Conservation (phyloP, 2,888 invertebrate genomes). For the Epirrita christyi region DNA sequence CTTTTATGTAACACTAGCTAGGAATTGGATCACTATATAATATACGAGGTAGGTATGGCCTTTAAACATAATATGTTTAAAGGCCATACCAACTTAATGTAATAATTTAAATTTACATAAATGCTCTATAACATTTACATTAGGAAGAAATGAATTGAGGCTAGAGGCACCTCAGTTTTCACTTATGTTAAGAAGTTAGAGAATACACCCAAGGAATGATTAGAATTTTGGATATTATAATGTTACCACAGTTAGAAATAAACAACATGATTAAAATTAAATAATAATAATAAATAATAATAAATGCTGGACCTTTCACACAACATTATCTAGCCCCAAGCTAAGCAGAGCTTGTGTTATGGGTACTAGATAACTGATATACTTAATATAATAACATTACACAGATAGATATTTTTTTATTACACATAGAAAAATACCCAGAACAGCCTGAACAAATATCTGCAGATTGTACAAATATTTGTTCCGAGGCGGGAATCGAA, state of each 20-base stretch:
- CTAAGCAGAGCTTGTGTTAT: neutral
- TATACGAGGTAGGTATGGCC: neutral
- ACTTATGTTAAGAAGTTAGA: constrained; percentile 35
- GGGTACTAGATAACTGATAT: neutral
- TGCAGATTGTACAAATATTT: neutral
- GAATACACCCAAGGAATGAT: constrained; percentile 39
- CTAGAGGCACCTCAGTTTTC: constrained; percentile 33
- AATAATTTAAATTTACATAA: constrained; percentile 81
- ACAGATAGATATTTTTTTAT: too few species aligned
- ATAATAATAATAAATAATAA: constrained; percentile 4
- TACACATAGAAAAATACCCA: neutral
- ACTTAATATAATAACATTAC: neutral
- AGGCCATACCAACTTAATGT: constrained; percentile 52
- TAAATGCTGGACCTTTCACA: neutral
- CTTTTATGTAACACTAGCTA: neutral
- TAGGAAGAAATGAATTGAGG: constrained; percentile 74
- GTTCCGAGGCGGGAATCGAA: neutral
- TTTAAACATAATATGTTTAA: constrained; percentile 5
- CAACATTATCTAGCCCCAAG: neutral
- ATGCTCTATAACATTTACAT: constrained; percentile 82
- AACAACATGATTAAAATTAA: neutral
- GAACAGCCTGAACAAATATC: neutral
- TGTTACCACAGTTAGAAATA: neutral
- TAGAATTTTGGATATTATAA: constrained; percentile 52
- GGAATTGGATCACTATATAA: neutral